These are phyloP conservation scores for Baryphthengus martii DNA, from an alignment of 2,113 vertebrate species.

Conservation along the genomic window DNA sequence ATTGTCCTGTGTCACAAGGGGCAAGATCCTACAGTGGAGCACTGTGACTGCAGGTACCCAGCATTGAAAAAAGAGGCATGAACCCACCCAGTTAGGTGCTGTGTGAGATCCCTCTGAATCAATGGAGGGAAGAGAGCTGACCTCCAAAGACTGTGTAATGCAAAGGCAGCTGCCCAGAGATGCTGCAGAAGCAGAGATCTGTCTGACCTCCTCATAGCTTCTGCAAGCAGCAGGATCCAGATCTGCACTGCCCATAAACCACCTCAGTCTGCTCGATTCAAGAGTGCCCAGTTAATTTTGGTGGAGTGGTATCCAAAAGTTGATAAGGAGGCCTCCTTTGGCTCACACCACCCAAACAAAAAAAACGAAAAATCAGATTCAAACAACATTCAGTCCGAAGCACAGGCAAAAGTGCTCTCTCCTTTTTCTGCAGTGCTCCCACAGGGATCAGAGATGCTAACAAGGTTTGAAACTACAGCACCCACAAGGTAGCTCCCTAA, in stretches of 20 bases:
- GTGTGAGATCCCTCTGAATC: not conserved
- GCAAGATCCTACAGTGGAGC: not conserved
- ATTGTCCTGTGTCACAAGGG: not conserved
- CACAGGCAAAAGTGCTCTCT: rapidly evolving
- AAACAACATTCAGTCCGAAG: not conserved
- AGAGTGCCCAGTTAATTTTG: not conserved
- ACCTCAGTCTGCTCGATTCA: not conserved
- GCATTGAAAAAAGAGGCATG: not conserved
- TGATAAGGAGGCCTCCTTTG: not conserved
- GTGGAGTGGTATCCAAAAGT: not conserved
- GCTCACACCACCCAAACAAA: not conserved
- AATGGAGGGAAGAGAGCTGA: not conserved
- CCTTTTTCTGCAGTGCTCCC: not conserved
- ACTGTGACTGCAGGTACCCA: not conserved
- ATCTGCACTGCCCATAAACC: not conserved
- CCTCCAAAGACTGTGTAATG: not conserved
- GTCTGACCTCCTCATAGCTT: not conserved
- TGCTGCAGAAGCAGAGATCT: not conserved
- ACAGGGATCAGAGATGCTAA: not conserved
- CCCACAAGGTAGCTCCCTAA: not conserved
- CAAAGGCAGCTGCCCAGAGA: not conserved
- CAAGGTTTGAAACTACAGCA: not conserved
- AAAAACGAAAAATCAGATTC: not conserved
- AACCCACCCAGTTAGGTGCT: not conserved
- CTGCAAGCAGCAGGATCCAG: not conserved